Evolutionary conservation across 1,140 invertebrate genomes (phyloP), one percentile per base, ranked within the genome.

Genomic region (Temnothorax curvispinosus): DNA sequence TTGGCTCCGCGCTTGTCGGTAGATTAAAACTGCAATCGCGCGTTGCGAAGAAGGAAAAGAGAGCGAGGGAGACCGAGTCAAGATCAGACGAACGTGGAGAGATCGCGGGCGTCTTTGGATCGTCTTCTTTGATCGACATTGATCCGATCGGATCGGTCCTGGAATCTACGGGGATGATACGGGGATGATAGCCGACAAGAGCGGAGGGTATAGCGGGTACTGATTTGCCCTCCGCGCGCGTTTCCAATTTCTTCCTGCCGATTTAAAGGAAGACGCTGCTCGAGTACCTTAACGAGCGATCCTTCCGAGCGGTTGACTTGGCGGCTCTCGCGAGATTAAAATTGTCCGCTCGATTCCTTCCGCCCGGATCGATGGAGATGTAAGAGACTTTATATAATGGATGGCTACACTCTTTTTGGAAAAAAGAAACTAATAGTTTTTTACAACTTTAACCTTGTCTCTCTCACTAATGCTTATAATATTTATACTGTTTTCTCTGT

Each of bases 11-110:
- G 88, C 88, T 89, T 88, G 86, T 62, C 76, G 86, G 88, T 88
- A 90, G 89, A 90, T 90, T 90, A 90, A 90, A 90, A 90, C 90
- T 90, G 86, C 89, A 84, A 38, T 69, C 62, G 76, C 54, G 35
- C 74, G 74, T 54, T 60, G 56, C 69, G 27, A 21, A 75, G 54
- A 27, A 5, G n/a, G 50, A 32, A 71, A 54, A 47, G 21, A n/a
- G 11, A 9, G 5, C 8, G 9, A 72, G 38, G 27, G 21, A 32
- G 27, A 76, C 7, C 52, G 41, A 32, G 50, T 35, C 41, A 74
- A 75, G 69, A 81, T 71, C 15, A 44, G 56, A 60, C 8, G 69
- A 13, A 56, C 15, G 50, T 11, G 47, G 47, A 35, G 41, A 56
- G 78, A 44, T 44, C 52, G 1, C 38, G 69, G 41, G 41, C 18